A percentile compares a stretch with the other conserved stretches of the same genome.
Conservation (phyloP, 2,113 vertebrate genomes). For the Cyanocitta stelleri region DNA sequence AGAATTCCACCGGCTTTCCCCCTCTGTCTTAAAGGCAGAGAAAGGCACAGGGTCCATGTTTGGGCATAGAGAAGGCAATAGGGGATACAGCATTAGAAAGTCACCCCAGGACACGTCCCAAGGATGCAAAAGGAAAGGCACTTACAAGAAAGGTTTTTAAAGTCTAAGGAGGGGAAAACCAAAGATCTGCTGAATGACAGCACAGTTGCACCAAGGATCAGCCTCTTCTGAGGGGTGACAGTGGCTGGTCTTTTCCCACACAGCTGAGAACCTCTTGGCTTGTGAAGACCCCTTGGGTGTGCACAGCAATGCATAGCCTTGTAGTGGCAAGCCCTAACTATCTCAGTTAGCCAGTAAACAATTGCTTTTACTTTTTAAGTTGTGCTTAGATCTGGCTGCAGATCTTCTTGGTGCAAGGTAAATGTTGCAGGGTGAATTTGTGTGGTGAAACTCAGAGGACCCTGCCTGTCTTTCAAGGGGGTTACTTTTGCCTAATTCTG, state of each 20-base stretch:
- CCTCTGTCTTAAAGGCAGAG: no score
- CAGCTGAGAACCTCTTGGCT: neutral
- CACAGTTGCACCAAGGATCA: neutral
- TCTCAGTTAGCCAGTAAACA: neutral
- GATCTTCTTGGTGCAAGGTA: neutral
- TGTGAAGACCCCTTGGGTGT: neutral
- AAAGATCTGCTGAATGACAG: neutral
- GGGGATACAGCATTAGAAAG: no score
- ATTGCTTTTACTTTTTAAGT: neutral
- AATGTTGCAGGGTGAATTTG: neutral
- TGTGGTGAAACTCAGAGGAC: neutral
- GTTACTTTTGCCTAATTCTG: neutral
- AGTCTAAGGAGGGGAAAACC: neutral
- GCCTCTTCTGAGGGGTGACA: rapidly evolving
- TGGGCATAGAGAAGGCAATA: no score
- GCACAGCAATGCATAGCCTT: neutral
- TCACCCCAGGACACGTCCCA: neutral
- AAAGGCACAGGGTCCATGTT: no score
- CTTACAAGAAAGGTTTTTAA: neutral
- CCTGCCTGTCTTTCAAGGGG: neutral
- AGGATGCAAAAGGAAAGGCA: neutral
- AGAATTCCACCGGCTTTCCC: no score
- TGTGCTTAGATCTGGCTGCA: neutral
- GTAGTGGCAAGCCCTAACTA: neutral
- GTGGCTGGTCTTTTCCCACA: neutral